Evolutionary conservation across 2,113 vertebrate species (phyloP).

Genomic region (Erythrocercus mccallii): DNA sequence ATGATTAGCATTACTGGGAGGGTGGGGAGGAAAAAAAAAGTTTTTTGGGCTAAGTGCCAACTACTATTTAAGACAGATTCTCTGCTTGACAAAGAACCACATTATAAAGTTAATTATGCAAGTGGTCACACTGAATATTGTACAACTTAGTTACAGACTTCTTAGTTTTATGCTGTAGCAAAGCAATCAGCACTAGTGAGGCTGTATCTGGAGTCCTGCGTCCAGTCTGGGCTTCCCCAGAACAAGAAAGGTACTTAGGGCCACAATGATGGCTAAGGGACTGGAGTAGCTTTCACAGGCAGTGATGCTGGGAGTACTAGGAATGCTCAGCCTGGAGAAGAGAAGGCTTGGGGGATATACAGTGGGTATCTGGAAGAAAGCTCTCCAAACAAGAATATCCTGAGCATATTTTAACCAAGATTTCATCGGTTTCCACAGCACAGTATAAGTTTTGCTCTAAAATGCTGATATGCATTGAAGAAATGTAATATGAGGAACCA

Average conservation of each 20-base stretch:
- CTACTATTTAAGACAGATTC: neutral
- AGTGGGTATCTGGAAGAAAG: neutral
- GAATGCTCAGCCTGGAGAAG: neutral
- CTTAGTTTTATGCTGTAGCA: neutral
- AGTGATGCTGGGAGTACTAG: neutral
- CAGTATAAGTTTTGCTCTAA: neutral
- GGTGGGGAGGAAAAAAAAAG: neutral
- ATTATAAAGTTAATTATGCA: neutral
- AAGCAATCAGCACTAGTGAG: neutral
- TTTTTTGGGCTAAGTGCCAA: neutral
- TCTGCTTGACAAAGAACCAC: neutral
- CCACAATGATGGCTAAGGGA: neutral
- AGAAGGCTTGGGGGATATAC: neutral
- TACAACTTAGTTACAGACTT: neutral
- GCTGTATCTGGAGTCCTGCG: neutral
- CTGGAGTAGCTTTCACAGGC: neutral
- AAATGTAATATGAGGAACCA: neutral
- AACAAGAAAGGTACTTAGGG: neutral
- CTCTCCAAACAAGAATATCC: neutral
- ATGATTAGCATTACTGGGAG: neutral
- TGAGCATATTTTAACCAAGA: neutral
- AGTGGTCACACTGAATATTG: neutral
- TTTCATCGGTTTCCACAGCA: neutral
- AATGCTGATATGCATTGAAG: neutral
- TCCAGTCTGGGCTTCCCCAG: neutral